A percentile compares a stretch with the other conserved stretches of the same genome.
These are phyloP conservation scores for Sciurus niger DNA, from an alignment of 2,113 vertebrate genomes.

Conservation along the genomic window DNA sequence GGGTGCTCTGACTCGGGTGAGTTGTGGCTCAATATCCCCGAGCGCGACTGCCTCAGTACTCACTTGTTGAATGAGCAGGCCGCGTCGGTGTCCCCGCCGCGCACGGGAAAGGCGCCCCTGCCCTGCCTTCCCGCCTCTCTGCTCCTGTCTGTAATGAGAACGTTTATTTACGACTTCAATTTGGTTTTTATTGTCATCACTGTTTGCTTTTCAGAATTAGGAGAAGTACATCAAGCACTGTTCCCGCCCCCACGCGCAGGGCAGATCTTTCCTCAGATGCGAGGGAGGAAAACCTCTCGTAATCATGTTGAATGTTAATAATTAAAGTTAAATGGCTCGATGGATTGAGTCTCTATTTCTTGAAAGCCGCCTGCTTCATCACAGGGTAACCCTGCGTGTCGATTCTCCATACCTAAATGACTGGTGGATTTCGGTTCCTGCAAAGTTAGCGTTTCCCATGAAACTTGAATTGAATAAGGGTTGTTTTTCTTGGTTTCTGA, in stretches of 20 bases:
- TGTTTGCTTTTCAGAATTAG: conserved; percentile 74
- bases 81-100: conserved; percentile 4
- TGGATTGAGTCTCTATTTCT: background rate
- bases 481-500: background rate
- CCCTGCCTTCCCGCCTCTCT: background rate
- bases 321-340: background rate
- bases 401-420: background rate
- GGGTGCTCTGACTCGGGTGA: background rate
- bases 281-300: conserved; percentile 47
- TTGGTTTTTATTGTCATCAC: conserved; percentile 55
- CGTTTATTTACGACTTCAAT: conserved; percentile 75
- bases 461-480: background rate
- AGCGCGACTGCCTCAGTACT: background rate
- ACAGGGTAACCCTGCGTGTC: background rate
- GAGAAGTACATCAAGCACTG: conserved; percentile 49
- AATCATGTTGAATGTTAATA: background rate
- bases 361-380: background rate
- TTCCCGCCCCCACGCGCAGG: background rate
- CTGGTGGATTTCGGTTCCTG: background rate
- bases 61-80: conserved; percentile 64
- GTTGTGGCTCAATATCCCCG: conserved; percentile 12
- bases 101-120: background rate
- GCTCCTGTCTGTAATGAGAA: conserved; percentile 6
- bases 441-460: background rate
- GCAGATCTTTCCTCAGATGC: background rate